Evolutionary conservation across 2,113 vertebrate genomes (phyloP).

Genomic region (Ailuropoda melanoleuca): DNA sequence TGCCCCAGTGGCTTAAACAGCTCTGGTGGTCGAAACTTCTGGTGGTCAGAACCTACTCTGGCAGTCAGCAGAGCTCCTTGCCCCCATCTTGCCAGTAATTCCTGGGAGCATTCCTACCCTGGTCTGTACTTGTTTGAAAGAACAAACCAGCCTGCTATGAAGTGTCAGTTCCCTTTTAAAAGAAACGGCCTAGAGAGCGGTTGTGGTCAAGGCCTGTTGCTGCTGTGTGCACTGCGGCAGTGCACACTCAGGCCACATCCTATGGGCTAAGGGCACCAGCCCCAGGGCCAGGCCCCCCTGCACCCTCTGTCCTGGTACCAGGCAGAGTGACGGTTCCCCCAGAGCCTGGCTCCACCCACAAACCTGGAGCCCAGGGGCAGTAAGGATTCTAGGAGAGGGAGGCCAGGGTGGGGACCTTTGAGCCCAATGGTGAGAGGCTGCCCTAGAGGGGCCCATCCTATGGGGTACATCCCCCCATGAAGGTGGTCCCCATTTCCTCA

Average conservation of each 20-base stretch:
- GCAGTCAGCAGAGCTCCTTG: fast-evolving
- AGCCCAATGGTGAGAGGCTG: fast-evolving
- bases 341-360: background rate
- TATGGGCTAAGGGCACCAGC: background rate
- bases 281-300: slow-evolving; percentile 24
- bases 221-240: background rate
- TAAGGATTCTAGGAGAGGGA: background rate
- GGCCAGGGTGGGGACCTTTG: no score
- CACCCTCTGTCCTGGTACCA: background rate
- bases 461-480: fast-evolving
- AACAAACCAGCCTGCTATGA: background rate
- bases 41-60: background rate
- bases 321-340: background rate
- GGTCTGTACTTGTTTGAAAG: background rate
- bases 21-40: background rate
- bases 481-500: background rate
- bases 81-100: background rate
- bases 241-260: slow-evolving; percentile 38
- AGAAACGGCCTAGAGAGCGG: background rate
- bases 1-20: background rate
- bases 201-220: slow-evolving; percentile 67
- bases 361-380: background rate
- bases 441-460: background rate
- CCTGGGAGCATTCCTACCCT: no score
- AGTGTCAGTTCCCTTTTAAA: background rate